Conservation (phyloP, 2,797 vertebrate genomes). For the Ciconia nigra region DNA sequence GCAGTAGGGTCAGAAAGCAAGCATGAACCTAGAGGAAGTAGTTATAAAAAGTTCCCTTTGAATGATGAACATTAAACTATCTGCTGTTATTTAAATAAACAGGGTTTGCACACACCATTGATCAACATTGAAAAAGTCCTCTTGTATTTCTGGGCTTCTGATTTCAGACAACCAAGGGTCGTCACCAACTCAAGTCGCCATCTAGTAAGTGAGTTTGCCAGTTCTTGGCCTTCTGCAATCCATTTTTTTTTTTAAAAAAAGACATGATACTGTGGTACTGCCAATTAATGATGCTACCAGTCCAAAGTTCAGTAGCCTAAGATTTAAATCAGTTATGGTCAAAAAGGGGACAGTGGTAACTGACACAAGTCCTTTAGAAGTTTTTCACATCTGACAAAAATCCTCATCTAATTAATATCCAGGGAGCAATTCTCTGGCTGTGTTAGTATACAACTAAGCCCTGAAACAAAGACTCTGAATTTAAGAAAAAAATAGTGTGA, state of each 20-base stretch:
- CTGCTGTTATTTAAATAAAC: conserved; percentile 32
- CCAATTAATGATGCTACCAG: neutral
- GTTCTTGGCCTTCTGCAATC: neutral
- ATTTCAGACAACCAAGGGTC: neutral
- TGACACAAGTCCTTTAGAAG: neutral
- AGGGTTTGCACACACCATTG: neutral
- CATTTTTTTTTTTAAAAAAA: neutral
- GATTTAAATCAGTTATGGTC: neutral
- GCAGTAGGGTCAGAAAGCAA: conserved; percentile 31
- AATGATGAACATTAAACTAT: conserved; percentile 28
- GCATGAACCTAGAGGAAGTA: neutral
- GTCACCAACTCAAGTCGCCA: neutral
- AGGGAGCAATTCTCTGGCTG: neutral
- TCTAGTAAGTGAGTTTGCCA: neutral
- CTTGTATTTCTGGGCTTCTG: conserved; percentile 35
- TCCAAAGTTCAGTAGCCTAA: neutral
- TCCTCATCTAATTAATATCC: neutral
- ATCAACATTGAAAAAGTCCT: neutral
- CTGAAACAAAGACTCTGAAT: neutral
- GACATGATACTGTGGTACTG: neutral
- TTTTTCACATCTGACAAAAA: neutral
- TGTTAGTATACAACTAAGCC: neutral
- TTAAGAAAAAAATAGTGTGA: neutral
- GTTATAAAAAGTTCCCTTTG: conserved; percentile 1
- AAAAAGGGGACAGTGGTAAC: neutral